These are phyloP conservation scores for Platyrinchus mystaceus DNA, from an alignment of 2,797 vertebrate genomes.

Conservation along the genomic window DNA sequence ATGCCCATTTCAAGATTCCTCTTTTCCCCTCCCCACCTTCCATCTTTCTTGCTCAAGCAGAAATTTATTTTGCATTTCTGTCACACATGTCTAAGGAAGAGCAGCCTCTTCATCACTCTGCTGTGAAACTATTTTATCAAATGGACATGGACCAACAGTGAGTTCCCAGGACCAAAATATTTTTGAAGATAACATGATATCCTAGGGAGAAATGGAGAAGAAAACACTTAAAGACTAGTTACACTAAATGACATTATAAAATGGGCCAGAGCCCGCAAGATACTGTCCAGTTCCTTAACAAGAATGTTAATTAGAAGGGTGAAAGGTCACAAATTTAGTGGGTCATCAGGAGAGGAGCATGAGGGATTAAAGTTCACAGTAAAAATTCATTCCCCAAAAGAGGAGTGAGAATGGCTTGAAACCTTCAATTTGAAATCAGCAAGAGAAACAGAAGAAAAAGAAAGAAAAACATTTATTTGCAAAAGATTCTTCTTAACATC, in stretches of 20 bases:
- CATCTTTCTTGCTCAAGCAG: neutral
- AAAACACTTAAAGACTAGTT: neutral
- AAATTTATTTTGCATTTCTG: neutral
- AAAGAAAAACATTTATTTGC: neutral
- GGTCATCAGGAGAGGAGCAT: neutral
- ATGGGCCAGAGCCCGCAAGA: neutral
- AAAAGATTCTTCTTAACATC: neutral
- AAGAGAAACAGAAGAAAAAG: neutral
- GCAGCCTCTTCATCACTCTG: neutral
- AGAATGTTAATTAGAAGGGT: neutral
- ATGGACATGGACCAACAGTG: neutral
- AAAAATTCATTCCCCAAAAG: neutral
- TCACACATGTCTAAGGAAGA: neutral
- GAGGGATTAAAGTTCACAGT: neutral
- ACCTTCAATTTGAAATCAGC: neutral
- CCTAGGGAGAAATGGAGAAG: neutral
- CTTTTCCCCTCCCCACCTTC: rapidly evolving
- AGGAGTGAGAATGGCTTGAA: neutral
- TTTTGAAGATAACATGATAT: neutral
- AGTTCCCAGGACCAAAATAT: neutral
- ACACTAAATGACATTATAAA: neutral
- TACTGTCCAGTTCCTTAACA: neutral
- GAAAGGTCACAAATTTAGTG: neutral
- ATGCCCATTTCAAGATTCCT: neutral
- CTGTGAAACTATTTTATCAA: neutral